A percentile compares a stretch with the other conserved stretches of the same genome.
Evolutionary conservation across 2,797 vertebrate species (phyloP).

Genomic region (Gallinago nigripennis): DNA sequence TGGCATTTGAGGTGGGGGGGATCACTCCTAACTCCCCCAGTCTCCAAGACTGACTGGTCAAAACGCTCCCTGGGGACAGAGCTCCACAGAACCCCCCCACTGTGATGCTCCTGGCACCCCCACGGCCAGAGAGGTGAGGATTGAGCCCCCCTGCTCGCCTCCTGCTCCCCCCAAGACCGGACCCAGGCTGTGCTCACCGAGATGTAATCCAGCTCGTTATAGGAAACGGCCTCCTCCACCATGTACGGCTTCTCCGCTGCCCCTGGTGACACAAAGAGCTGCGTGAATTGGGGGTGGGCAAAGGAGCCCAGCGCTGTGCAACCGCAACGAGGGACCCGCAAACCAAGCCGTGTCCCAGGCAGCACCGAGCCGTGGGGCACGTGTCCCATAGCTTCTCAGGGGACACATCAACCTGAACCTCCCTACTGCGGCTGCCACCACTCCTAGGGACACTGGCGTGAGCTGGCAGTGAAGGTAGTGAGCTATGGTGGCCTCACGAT

Average conservation of each 20-base stretch:
- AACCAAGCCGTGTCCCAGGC: neutral
- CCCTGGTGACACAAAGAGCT: slow-evolving; percentile 75
- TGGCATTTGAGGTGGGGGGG: neutral
- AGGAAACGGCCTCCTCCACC: slow-evolving; percentile 94
- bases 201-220: slow-evolving; percentile 94
- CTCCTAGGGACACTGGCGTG: neutral
- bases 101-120: neutral
- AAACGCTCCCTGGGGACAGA: neutral
- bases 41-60: neutral
- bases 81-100: neutral
- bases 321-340: neutral
- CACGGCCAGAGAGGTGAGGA: accelerated
- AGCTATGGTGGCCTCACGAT: no score
- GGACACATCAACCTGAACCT: neutral
- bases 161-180: accelerated
- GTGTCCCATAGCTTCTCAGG: accelerated
- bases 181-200: slow-evolving; percentile 81
- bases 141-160: no score
- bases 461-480: no score
- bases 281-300: neutral
- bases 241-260: slow-evolving; percentile 97
- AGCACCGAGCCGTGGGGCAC: accelerated
- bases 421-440: neutral
- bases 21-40: neutral
- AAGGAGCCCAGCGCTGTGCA: neutral